Conservation (phyloP, 2,113 vertebrate genomes). For the Scomber colias region DNA sequence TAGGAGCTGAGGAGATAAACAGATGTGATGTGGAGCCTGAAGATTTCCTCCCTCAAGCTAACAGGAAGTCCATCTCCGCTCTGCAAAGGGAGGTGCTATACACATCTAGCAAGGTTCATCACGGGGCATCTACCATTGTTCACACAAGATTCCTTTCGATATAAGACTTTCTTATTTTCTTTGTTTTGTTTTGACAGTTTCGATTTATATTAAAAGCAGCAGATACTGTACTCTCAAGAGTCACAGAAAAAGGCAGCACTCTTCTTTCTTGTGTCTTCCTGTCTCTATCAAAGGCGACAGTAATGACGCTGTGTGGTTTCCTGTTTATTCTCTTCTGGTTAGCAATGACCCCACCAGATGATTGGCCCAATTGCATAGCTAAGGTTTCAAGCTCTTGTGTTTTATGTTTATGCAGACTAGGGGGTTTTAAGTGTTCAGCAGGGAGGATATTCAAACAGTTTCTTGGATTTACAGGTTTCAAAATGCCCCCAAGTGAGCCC, state of each 20-base stretch:
- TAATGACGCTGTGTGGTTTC: conserved; percentile 69
- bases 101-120: conserved; percentile 25
- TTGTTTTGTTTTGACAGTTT: conserved; percentile 2
- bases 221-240: not conserved
- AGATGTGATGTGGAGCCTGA: conserved; percentile 39
- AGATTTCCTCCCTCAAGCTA: conserved; percentile 50
- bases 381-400: not conserved
- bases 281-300: conserved; percentile 31
- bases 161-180: not conserved
- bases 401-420: not conserved
- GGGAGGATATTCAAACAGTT: not conserved
- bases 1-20: conserved; percentile 48
- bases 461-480: conserved; percentile 31
- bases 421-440: not conserved
- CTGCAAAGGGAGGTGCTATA: not conserved
- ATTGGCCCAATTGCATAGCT: conserved; percentile 11
- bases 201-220: not conserved
- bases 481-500: conserved; percentile 15
- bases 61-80: conserved; percentile 56
- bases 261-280: conserved; percentile 22
- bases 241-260: conserved; percentile 1
- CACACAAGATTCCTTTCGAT: not conserved
- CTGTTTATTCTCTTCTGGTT: conserved; percentile 68
- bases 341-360: conserved; percentile 16
- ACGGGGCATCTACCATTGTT: not conserved